phyloP scores from a whole-genome alignment of 92 coral and sea anemone genomes.

The Zoanthus sociatus region DNA sequence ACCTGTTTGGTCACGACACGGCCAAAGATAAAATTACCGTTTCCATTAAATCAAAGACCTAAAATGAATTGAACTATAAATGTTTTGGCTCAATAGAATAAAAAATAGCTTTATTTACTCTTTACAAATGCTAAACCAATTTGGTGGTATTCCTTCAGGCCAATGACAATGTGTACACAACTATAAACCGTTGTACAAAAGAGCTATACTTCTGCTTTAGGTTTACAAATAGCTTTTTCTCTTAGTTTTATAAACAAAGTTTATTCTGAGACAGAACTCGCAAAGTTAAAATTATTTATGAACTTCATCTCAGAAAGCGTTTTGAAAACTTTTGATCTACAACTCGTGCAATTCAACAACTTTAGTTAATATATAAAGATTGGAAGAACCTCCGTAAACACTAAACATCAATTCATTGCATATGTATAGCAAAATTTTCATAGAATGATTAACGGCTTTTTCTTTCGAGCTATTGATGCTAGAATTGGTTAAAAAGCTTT shows the following conservation, averaged over 20 bases:
- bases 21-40: slow-evolving; percentile 1
- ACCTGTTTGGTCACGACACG: slow-evolving; percentile 21
- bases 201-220: neutral
- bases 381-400: neutral
- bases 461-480: neutral
- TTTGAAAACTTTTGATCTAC: neutral
- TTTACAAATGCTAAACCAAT: neutral
- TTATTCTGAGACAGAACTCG: neutral
- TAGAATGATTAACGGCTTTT: neutral
- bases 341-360: neutral
- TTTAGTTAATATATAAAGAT: neutral
- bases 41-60: slow-evolving; percentile 6
- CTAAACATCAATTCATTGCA: neutral
- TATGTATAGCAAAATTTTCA: neutral
- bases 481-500: neutral
- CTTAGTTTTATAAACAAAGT: neutral
- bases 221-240: neutral
- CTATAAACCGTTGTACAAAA: neutral
- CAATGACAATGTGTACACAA: neutral
- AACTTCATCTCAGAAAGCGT: neutral
- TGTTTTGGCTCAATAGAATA: neutral
- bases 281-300: neutral
- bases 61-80: slow-evolving; percentile 9
- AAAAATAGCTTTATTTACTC: neutral
- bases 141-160: neutral